Evolutionary conservation across 2,113 vertebrate genomes (phyloP), one percentile per base, ranked within the genome.

Genomic region (Picathartes gymnocephalus): DNA sequence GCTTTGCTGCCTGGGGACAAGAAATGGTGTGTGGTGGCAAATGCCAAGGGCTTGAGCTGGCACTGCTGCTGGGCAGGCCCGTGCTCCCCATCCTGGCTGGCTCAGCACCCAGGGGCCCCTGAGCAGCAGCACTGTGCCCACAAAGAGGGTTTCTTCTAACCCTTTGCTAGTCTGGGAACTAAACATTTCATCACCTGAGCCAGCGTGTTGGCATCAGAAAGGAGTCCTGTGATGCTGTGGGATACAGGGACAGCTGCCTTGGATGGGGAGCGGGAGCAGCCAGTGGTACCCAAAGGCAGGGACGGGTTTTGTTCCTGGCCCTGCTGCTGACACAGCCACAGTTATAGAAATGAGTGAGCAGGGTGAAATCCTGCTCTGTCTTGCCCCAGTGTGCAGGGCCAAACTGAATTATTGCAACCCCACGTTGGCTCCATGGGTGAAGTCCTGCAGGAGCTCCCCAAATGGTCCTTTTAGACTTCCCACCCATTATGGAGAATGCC

Each of bases 261-360:
- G 56, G 86, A 11, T 9, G 44, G 35, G 39, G 17, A 84, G 6
- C 6, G 3, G 39, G 58, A 93, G n/a, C 42, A 74, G 9, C 8
- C 53, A 35, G 27, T 0, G 4, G 44, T 11, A 74, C 61, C 57
- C 70, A 73, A 31, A 45, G 47, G 65, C 51, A 77, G 53, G 31
- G 15, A 5, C 3, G 35, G 51, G 35, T 22, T 79, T 44, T 74
- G 23, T 5, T 56, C 31, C 37, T 77, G 53, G 18, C 10, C 60
- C 19, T 18, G 40, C 35, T 56, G n/a, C 40, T 2, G 9, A 15
- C 0, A 19, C 62, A 30, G 53, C 35, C 5, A 1, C 53, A 25
- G 56, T 1, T 47, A 12, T 3, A 25, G 33, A 57, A 74, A 78
- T 2, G 27, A 21, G 28, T 0, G 18, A 60, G 42, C 0, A 0